Conservation (phyloP, 1,140 invertebrate species). For the Macrotrachela quadricornifera region DNA sequence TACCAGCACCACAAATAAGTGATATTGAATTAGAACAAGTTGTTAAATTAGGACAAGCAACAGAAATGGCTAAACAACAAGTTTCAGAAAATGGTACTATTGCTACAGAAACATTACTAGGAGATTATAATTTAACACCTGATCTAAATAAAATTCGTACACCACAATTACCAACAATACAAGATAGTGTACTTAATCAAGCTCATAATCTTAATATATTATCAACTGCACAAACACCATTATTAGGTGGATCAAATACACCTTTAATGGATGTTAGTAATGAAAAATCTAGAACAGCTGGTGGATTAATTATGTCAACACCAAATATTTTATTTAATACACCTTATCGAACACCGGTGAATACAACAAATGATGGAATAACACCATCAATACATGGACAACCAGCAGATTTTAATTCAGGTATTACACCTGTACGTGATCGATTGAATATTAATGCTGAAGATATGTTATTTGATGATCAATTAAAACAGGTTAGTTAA, state of each 20-base stretch:
- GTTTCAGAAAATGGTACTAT: slow-evolving; percentile 62
- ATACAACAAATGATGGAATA: slow-evolving; percentile 10
- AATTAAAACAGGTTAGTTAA: too few relatives aligned
- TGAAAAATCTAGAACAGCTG: slow-evolving; percentile 58
- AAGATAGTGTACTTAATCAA: slow-evolving; percentile 54
- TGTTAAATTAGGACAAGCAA: slow-evolving; percentile 81
- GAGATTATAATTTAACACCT: slow-evolving; percentile 22
- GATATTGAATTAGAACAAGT: slow-evolving; percentile 56
- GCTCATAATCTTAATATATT: slow-evolving; percentile 95
- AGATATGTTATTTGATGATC: too few relatives aligned
- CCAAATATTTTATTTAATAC: slow-evolving; percentile 83
- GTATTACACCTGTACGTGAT: too few relatives aligned
- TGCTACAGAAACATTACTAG: slow-evolving; percentile 22
- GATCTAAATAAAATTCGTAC: slow-evolving; percentile 44
- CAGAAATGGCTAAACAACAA: slow-evolving; percentile 71
- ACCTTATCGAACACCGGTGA: slow-evolving; percentile 48
- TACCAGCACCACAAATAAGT: slow-evolving; percentile 87
- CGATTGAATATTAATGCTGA: too few relatives aligned
- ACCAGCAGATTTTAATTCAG: slow-evolving; percentile 6
- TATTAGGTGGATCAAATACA: slow-evolving; percentile 59
- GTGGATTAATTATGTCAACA: slow-evolving; percentile 48
- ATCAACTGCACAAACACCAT: slow-evolving; percentile 82
- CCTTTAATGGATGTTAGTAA: slow-evolving; percentile 49
- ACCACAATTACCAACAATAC: slow-evolving; percentile 55
- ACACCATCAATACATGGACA: slow-evolving; percentile 12